Conservation (phyloP, 2,888 invertebrate species). For the Diploptera punctata region DNA sequence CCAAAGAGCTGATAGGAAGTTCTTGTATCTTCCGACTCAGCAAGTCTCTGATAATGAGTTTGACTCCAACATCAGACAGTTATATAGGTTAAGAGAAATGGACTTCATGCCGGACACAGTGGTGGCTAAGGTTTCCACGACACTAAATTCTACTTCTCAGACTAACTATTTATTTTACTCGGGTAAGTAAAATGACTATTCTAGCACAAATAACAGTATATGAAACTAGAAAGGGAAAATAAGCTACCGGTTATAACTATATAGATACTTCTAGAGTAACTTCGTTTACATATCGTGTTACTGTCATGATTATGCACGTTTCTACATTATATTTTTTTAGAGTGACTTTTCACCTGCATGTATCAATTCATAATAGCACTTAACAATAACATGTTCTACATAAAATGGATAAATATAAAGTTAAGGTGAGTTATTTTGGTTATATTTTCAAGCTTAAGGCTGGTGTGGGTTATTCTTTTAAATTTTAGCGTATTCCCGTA, state of each 20-base stretch:
- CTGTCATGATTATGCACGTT: background rate
- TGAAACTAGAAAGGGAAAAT: too few relatives aligned
- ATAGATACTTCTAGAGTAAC: too few relatives aligned
- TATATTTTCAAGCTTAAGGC: too few relatives aligned
- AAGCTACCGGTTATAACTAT: background rate
- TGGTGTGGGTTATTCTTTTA: too few relatives aligned
- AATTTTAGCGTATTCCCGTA: too few relatives aligned
- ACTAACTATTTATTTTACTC: background rate
- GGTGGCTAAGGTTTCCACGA: background rate
- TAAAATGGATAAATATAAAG: too few relatives aligned
- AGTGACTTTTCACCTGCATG: too few relatives aligned
- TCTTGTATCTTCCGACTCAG: slow-evolving; percentile 55
- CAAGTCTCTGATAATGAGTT: slow-evolving; percentile 52
- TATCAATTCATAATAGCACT: too few relatives aligned
- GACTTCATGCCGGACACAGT: slow-evolving; percentile 32
- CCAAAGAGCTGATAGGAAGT: slow-evolving; percentile 57
- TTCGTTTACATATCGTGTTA: background rate
- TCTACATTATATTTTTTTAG: too few relatives aligned
- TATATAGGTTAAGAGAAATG: slow-evolving; percentile 36
- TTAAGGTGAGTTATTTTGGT: too few relatives aligned
- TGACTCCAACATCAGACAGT: slow-evolving; percentile 45
- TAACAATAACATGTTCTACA: too few relatives aligned
- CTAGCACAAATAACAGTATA: background rate
- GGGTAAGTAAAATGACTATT: background rate
- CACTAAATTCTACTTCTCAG: background rate